Base-by-base conservation (phyloP, 1,140 invertebrate genomes). In the Glossosoma conforme region DNA sequence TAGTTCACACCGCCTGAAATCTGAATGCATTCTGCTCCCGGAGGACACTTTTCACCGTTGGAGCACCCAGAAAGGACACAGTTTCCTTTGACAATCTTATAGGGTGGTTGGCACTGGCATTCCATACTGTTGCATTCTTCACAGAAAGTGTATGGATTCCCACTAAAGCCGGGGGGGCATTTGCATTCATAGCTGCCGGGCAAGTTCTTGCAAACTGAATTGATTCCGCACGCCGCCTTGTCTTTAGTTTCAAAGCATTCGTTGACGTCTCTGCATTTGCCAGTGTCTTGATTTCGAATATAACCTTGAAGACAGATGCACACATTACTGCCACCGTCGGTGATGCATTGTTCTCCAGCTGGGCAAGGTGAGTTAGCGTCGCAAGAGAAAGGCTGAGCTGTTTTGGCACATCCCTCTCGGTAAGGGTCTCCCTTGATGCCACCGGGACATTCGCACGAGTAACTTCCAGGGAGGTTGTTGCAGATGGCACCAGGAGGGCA, bases 111-210 rank as follows among this genome's bases (percentile, higher is more conserved):
- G 63, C 91, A 93, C 59, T 89, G 84, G 57, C 91, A 93, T 60
- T 86, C 85, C 2, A 88, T 80, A 25, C 82, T 87, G 63, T 82
- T 85, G 62, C 89, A 93, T 69, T 89, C 81, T 81, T 91, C 84
- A 67, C 90, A 94, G 52, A 85, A 74, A 11, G 82, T 78, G 63
- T 89, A 93, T 5, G 90, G 89, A 72, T 93, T 92, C n/a, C 90
- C 90, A 61, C 87, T 87, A 61, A 87, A 92, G 6, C 87, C 87
- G 22, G 81, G 71, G 1, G 90, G 88, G 63, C 92, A 96, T 60
- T 89, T 87, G 62, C 91, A 95, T 69, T 93, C 90, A 63, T 93
- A 96, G 62, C 89, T 91, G n/a, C 92, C 92, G 0, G 91, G 91
- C 30, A 93, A 68, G 70, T 96, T 96, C 69, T 91, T 93, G 64